Percentiles rank a stretch among this genome's conserved stretches.
Conservation (phyloP, 2,113 vertebrate genomes). For the Laticauda laticaudata region DNA sequence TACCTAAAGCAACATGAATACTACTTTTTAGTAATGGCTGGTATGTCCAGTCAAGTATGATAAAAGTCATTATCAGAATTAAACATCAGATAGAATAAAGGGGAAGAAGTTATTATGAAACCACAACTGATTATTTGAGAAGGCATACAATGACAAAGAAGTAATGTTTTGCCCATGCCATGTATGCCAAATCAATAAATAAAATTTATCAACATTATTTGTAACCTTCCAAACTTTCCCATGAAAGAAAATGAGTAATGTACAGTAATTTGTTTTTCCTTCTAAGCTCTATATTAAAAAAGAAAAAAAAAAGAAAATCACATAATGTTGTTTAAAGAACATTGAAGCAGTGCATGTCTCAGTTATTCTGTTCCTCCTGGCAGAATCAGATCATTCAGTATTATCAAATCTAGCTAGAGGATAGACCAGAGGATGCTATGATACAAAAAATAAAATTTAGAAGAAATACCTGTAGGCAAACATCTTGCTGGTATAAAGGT, state of each 20-base stretch:
- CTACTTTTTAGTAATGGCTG: not conserved
- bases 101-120: not conserved
- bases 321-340: not conserved
- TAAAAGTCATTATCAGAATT: not conserved
- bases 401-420: not conserved
- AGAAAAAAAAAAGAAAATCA: not conserved
- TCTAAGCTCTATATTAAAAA: not conserved
- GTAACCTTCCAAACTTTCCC: not conserved
- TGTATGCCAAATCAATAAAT: not conserved
- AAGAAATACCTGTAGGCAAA: not conserved
- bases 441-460: not conserved
- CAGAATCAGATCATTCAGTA: not conserved
- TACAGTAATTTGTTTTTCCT: not conserved
- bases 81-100: not conserved
- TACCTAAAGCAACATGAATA: not conserved
- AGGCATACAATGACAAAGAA: not conserved
- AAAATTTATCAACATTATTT: not conserved
- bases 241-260: not conserved
- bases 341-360: not conserved
- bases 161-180: not conserved
- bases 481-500: not conserved
- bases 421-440: not conserved
- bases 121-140: not conserved
- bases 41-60: not conserved
- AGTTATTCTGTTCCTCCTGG: not conserved